phyloP scores from a whole-genome alignment of 1,140 invertebrate genomes.

The Sesamia nonagrioides region DNA sequence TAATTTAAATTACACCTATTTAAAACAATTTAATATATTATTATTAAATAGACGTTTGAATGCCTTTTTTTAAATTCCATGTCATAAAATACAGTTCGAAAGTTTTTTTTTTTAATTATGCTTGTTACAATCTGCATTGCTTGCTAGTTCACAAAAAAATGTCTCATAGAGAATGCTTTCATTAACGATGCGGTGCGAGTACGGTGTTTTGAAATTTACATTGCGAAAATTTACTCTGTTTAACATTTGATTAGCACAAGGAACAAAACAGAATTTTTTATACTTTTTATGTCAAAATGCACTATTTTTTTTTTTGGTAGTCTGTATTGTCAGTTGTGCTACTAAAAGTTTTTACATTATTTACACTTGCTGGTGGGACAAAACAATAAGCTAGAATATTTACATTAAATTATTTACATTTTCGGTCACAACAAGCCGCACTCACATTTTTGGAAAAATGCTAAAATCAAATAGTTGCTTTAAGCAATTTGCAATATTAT shows the following conservation, averaged over 20 bases:
- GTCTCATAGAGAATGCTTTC: conserved; percentile 33
- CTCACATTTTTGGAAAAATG: conserved; percentile 5
- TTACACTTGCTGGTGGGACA: conserved; percentile 75
- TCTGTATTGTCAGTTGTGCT: conserved; percentile 29
- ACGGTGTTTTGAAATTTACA: conserved; percentile 18
- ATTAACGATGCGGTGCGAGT: not conserved
- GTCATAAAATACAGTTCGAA: not conserved
- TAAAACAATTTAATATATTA: not conserved
- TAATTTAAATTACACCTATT: too few species aligned
- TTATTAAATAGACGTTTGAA: conserved; percentile 3
- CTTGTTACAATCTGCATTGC: not conserved
- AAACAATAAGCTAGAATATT: conserved; percentile 79
- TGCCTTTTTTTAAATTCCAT: conserved; percentile 1
- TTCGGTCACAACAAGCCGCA: conserved; percentile 59
- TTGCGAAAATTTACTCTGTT: conserved; percentile 27
- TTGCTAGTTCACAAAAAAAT: not conserved
- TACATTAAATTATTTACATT: conserved; percentile 76
- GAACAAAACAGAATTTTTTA: conserved; percentile 21
- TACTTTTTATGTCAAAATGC: not conserved
- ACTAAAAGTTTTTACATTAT: conserved; percentile 50
- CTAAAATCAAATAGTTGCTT: conserved; percentile 5
- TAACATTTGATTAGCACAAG: conserved; percentile 27
- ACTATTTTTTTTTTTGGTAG: not conserved
- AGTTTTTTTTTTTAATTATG: not conserved
- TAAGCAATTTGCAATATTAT: not conserved